Evolutionary conservation across 2,797 vertebrate genomes (phyloP).

Genomic region (Hylomyscus alleni): DNA sequence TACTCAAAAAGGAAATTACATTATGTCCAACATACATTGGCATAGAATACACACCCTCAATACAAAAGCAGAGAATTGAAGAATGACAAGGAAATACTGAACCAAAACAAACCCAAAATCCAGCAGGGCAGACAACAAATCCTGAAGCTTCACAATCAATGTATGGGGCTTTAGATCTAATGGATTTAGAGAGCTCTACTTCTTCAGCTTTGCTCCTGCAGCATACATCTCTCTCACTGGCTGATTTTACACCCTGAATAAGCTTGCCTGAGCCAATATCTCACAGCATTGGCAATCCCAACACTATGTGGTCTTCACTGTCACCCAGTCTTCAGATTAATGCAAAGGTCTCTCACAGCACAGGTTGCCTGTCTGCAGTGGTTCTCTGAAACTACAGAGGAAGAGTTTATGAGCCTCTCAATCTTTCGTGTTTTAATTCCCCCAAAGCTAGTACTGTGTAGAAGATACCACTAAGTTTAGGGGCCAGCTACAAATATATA

Average conservation of each 20-base stretch:
- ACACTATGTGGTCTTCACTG: not conserved
- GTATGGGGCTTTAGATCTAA: not conserved
- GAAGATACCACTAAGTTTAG: not conserved
- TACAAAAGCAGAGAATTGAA: not conserved
- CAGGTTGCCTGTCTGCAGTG: not conserved
- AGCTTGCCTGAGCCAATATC: not conserved
- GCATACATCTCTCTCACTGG: not conserved
- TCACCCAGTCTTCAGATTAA: not conserved
- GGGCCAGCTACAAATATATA: not conserved
- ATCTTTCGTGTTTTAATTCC: not conserved
- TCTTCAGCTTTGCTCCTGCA: too few species aligned
- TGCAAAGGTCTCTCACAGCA: not conserved
- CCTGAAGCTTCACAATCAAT: too few species aligned
- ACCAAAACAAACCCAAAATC: not conserved
- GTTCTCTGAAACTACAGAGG: not conserved
- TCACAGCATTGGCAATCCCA: not conserved
- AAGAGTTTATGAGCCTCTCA: not conserved
- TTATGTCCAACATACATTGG: not conserved
- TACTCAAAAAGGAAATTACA: not conserved
- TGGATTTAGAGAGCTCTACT: not conserved
- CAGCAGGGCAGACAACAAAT: not conserved
- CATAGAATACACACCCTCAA: too few species aligned
- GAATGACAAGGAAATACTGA: not conserved
- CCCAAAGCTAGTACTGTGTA: not conserved
- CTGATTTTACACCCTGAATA: not conserved